Evolutionary conservation across 2,888 invertebrate species (phyloP), one percentile per base, ranked within the genome.

Genomic region (Noctua pronuba): DNA sequence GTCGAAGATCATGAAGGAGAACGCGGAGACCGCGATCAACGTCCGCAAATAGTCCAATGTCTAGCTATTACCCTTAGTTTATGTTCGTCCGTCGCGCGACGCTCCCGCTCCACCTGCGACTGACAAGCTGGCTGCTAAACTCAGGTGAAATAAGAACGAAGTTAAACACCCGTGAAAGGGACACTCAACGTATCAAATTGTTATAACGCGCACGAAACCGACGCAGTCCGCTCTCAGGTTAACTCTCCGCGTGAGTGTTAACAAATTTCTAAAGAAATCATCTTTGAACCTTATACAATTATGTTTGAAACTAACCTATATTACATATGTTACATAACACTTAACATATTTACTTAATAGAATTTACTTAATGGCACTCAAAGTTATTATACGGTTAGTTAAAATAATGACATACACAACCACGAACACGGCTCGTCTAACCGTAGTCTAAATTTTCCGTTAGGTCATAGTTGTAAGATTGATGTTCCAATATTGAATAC

Each of bases 1-100:
- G 93, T 97, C 97, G 79, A 98, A 98, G 95, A 98, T 99, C 90
- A 94, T 98, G 68, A 98, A 98, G 91, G 98, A 98, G 70, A 97
- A 97, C 86, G 97, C 97, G 1, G 97, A 96, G 67, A 97, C 89
- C 89, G 96, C 96, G 83, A 95, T 95, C 84, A 96, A 95, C 86
- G 93, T 95, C 84, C 95, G 95, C 88, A 96, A 96, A 94, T 96
- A 96, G 92, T 90, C 58, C 83, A 90, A 80, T 86, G 87, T 79
- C 84, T 79, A 83, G 85, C 83, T 80, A 62, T 80, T 83, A 89
- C 80, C 84, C 82, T 84, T 88, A 91, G 88, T 82, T 82, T 83
- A 85, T 78, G 78, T 78, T 75, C 79, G 85, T 79, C 73, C 67
- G 71, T 70, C 70, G 84, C 80, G 84, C 83, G 88, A 82, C 87